phyloP scores from a whole-genome alignment of 2,888 invertebrate genomes.

The Drosophila lutescens region DNA sequence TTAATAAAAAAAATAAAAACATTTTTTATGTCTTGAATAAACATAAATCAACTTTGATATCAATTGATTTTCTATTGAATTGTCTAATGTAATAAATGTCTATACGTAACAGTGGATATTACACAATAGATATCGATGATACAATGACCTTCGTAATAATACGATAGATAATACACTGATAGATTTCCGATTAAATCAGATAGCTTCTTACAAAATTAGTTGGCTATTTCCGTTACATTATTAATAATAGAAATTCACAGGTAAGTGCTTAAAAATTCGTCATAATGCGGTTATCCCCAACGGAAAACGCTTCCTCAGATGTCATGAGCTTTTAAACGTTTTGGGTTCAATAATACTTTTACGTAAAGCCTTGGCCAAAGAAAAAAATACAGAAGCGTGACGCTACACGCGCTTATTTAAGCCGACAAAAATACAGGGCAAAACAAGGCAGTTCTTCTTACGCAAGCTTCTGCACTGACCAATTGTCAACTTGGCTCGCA shows the following conservation, averaged over 20 bases:
- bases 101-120: not conserved
- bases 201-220: no score
- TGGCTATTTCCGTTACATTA: no score
- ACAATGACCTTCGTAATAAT: not conserved
- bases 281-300: constrained; percentile 60
- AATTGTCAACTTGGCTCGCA: constrained; percentile 7
- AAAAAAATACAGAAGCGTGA: constrained; percentile 15
- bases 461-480: constrained; percentile 14
- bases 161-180: not conserved
- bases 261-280: constrained; percentile 62
- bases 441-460: constrained; percentile 22
- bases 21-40: not conserved
- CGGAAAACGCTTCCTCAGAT: constrained; percentile 50
- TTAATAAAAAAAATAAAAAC: no score
- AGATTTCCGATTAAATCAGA: no score
- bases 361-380: constrained; percentile 8
- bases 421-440: not conserved
- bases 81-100: not conserved
- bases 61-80: no score
- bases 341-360: constrained; percentile 30
- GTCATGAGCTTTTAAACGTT: constrained; percentile 33
- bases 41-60: no score
- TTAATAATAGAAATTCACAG: not conserved
- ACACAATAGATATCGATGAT: not conserved
- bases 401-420: constrained; percentile 34